Conservation (phyloP, 1,140 invertebrate genomes). For the Drosophila parvula region DNA sequence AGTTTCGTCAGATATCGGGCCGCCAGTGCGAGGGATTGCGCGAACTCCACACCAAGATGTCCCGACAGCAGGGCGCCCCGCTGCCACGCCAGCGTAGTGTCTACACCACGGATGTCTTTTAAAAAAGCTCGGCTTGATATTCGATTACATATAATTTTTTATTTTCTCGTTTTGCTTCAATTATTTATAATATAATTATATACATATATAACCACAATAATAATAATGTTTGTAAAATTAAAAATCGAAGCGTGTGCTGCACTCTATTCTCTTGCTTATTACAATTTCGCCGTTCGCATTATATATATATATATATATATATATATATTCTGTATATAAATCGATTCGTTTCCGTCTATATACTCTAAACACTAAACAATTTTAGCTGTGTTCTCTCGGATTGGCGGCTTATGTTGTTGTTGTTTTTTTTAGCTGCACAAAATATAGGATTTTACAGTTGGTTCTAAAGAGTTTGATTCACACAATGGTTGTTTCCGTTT, state of each 20-base stretch:
- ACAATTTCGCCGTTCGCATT: slow-evolving; percentile 69
- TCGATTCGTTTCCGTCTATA: slow-evolving; percentile 56
- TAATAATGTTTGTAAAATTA: slow-evolving; percentile 83
- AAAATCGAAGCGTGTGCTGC: slow-evolving; percentile 82
- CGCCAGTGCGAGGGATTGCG: slow-evolving; percentile 63
- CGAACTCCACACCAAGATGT: slow-evolving; percentile 67
- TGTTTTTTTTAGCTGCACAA: slow-evolving; percentile 54
- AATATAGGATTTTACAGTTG: slow-evolving; percentile 75
- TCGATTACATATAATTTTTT: slow-evolving; percentile 84
- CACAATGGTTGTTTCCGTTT: slow-evolving; percentile 2
- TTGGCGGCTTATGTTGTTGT: slow-evolving; percentile 20
- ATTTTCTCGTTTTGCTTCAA: slow-evolving; percentile 80
- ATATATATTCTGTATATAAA: slow-evolving; percentile 66
- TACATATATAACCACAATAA: slow-evolving; percentile 84
- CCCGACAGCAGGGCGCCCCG: slow-evolving; percentile 70
- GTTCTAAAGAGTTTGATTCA: slow-evolving; percentile 53
- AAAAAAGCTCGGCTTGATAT: slow-evolving; percentile 38
- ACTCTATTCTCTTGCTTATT: slow-evolving; percentile 77
- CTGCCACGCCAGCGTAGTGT: slow-evolving; percentile 80
- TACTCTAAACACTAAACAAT: slow-evolving; percentile 79
- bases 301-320: slow-evolving; percentile 52
- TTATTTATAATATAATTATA: slow-evolving; percentile 84
- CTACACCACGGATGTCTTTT: slow-evolving; percentile 82
- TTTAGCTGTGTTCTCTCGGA: slow-evolving; percentile 56
- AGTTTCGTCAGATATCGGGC: slow-evolving; percentile 71